Evolutionary conservation across 2,888 invertebrate species (phyloP).

Genomic region (Apotomis turbidana): DNA sequence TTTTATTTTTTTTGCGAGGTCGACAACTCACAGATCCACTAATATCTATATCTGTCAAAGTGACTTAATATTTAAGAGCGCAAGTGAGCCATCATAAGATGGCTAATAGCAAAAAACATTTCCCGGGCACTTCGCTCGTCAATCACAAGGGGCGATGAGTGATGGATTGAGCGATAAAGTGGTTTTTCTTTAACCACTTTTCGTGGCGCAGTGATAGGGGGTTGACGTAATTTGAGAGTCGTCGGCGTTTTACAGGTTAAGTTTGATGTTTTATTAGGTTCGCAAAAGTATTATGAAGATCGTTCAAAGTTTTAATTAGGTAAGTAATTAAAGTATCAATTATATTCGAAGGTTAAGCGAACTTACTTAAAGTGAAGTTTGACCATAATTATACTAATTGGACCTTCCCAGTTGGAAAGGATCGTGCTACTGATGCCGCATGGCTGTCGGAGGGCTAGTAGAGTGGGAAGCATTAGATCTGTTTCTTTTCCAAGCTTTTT

Average conservation of each 20-base stretch:
- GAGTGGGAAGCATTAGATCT: no score
- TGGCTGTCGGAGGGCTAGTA: no score
- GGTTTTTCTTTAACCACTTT: conserved; percentile 47
- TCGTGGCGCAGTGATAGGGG: conserved; percentile 48
- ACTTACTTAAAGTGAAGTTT: no score
- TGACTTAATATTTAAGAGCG: neutral
- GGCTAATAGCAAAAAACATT: no score
- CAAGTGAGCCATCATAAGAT: no score
- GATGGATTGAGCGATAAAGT: conserved; percentile 59
- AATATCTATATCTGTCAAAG: neutral
- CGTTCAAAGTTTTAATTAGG: neutral
- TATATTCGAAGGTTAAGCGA: neutral
- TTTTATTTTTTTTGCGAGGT: no score
- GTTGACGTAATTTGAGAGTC: conserved; percentile 31
- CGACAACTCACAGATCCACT: no score
- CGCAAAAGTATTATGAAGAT: neutral
- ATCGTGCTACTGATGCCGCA: no score
- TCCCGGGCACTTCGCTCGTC: no score
- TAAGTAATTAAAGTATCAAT: neutral
- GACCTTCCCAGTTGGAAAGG: no score
- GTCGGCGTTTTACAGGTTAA: conserved; percentile 6
- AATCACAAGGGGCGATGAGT: conserved; percentile 48
- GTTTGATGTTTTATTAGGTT: neutral
- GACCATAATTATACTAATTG: no score
- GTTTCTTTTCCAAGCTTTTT: no score